Evolutionary conservation across 2,888 invertebrate species (phyloP).

Genomic region (Erebia palarica): DNA sequence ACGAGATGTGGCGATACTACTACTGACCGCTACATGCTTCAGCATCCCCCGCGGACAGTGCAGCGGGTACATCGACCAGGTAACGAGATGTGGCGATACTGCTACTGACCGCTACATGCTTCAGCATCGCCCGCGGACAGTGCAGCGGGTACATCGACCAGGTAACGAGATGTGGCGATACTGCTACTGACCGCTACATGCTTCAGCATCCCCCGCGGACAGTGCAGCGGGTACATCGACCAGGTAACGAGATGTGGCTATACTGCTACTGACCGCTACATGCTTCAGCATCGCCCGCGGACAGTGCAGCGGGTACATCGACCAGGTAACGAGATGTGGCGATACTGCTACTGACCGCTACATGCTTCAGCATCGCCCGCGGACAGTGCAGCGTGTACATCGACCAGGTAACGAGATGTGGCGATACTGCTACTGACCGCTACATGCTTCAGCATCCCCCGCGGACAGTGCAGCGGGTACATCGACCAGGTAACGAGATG

Average conservation of each 20-base stretch:
- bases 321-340: conserved; percentile 24
- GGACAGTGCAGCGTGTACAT: conserved; percentile 36
- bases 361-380: conserved; percentile 30
- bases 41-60: conserved; percentile 35
- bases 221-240: conserved; percentile 36
- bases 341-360: too few species aligned
- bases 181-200: background rate
- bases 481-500: conserved; percentile 30
- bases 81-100: background rate
- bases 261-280: too few species aligned
- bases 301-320: conserved; percentile 36
- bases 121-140: conserved; percentile 32
- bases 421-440: too few species aligned
- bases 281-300: conserved; percentile 30
- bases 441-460: conserved; percentile 30
- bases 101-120: background rate
- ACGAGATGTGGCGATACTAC: background rate
- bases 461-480: conserved; percentile 35
- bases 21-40: conserved; percentile 1
- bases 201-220: conserved; percentile 32
- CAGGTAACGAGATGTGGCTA: conserved; percentile 21
- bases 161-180: conserved; percentile 14
- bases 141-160: conserved; percentile 36
- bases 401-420: conserved; percentile 27
- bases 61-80: conserved; percentile 35